phyloP scores from a whole-genome alignment of 2,888 invertebrate species.

The Gryllus longicercus region DNA sequence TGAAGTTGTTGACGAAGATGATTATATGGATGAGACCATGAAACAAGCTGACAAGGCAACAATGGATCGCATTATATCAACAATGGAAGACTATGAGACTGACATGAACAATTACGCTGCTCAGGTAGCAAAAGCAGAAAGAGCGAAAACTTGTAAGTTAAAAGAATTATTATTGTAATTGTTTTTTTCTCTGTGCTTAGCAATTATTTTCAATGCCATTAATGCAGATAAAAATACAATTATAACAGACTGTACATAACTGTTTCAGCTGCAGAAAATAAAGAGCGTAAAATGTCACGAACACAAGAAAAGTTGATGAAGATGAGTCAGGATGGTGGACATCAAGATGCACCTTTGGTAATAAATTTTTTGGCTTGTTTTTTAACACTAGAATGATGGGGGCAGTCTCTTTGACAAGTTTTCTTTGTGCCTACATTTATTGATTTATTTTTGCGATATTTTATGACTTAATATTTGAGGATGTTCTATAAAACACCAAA shows the following conservation, averaged over 20 bases:
- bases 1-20: conserved; percentile 60
- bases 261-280: conserved; percentile 58
- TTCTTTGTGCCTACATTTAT: not conserved
- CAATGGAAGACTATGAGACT: conserved; percentile 77
- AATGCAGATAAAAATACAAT: not conserved
- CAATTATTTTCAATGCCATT: not conserved
- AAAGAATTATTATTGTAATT: too few relatives aligned
- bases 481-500: not conserved
- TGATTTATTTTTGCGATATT: too few relatives aligned
- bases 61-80: conserved; percentile 70
- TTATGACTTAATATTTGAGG: too few relatives aligned
- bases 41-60: conserved; percentile 71
- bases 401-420: not conserved
- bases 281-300: conserved; percentile 40
- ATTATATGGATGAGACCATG: conserved; percentile 73
- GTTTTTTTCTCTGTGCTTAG: not conserved
- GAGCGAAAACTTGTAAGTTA: conserved; percentile 28
- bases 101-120: conserved; percentile 68
- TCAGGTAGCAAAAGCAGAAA: conserved; percentile 37
- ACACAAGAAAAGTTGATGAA: conserved; percentile 41
- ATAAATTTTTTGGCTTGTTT: not conserved
- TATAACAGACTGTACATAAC: not conserved
- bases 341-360: conserved; percentile 28
- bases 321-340: conserved; percentile 37
- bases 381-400: not conserved